Percentiles rank a stretch among this genome's conserved stretches.
These are phyloP conservation scores for Tethya wilhelma DNA, from an alignment of 37 sponge, comb jelly and placozoan genomes.

Conservation along the genomic window DNA sequence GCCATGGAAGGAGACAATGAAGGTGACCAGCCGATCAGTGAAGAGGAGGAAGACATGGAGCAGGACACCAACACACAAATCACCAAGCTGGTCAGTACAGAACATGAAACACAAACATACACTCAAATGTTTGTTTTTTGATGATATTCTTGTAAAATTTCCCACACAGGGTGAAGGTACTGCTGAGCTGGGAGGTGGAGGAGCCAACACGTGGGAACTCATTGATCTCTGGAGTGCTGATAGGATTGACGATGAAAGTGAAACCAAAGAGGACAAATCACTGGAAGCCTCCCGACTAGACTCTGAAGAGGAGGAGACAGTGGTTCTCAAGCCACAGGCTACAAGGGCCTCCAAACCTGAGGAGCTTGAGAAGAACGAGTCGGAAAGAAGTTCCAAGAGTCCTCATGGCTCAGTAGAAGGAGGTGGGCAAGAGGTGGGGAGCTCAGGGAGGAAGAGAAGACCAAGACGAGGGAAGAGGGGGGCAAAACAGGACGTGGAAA, in stretches of 20 bases:
- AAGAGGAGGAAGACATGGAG: background rate
- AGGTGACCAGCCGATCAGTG: background rate
- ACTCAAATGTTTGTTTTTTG: background rate
- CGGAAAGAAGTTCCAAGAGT: too few relatives aligned
- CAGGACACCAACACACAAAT: background rate
- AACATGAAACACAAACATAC: too few relatives aligned
- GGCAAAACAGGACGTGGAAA: background rate
- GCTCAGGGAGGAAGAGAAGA: background rate
- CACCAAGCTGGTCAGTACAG: slow-evolving; percentile 20
- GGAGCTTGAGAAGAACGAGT: too few relatives aligned
- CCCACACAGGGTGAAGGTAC: slow-evolving; percentile 36
- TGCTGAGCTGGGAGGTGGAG: slow-evolving; percentile 63
- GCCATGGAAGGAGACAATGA: background rate
- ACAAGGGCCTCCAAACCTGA: too few relatives aligned
- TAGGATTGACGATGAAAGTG: slow-evolving; percentile 2
- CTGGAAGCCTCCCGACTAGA: background rate
- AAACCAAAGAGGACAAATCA: too few relatives aligned
- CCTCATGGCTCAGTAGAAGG: too few relatives aligned
- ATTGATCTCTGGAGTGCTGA: background rate
- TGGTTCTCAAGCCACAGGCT: too few relatives aligned
- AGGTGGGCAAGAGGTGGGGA: too few relatives aligned
- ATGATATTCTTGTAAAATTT: background rate
- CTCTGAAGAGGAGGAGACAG: slow-evolving; percentile 55
- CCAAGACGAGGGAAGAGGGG: background rate
- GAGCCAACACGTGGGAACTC: slow-evolving; percentile 45